Evolutionary conservation across 2,888 invertebrate species (phyloP), one percentile per base, ranked within the genome.

Genomic region (Polymixis flavicincta): DNA sequence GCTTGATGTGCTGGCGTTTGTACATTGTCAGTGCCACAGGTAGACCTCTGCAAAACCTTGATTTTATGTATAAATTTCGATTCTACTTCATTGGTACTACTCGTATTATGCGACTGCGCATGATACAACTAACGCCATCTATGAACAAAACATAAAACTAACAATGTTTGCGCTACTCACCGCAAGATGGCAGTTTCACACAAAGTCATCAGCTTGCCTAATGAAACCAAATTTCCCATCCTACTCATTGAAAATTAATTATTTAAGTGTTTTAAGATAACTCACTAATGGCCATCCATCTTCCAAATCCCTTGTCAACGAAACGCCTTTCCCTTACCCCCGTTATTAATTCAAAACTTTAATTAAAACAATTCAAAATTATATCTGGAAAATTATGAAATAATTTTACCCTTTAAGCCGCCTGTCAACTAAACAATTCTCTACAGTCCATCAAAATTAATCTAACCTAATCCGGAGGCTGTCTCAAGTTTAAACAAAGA

Each of bases 371-470:
- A 93, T 92, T 92, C 90, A 85, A 89, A 93, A 93, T 93, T 93
- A 92, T 92, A 92, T 92, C 91, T 92, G 84, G 92, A 92, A 93
- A 94, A 94, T 95, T 94, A 93, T 93, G 89, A 93, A 93, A 95
- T 95, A 92, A 95, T 95, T 95, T 94, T 86, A 83, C 89, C 90
- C 92, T 92, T 89, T 92, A 94, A 95, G 92, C 93, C 92, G 89
- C 85, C 94, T 95, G 96, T 95, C 95, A 94, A 91, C 94, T 92
- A 91, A 94, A 95, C 95, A 95, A 95, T 96, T 94, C 93, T 91
- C 92, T 92, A 91, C 93, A 95, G 96, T 95, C 95, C 94, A 95
- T 96, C 96, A 95, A 94, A 95, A 96, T 96, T 96, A 96, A 96
- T 96, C 95, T 95, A 94, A 93, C 95, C 93, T 94, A 95, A 95